Evolutionary conservation across 2,888 invertebrate genomes (phyloP), one percentile per base, ranked within the genome.

Genomic region (Hydropsyche betteni): DNA sequence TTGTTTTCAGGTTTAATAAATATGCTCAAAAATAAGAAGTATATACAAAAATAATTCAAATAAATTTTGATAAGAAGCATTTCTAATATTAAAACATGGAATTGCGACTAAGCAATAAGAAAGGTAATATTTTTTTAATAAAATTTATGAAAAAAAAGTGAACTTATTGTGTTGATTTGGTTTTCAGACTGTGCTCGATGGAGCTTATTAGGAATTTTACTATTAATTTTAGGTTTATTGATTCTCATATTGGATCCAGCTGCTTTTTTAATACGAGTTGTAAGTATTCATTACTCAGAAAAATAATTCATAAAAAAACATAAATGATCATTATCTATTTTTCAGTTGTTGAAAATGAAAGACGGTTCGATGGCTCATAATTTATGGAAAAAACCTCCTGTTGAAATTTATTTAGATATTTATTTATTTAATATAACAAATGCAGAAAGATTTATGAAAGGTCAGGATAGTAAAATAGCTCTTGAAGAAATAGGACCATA

Each of bases 371-470:
- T 89, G n/a, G 82, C 91, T 0, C 90, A 88, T 80, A 83, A 87
- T 3, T 80, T 92, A n/a, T 91, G 94, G 89, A 83, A 85, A 74
- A 85, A 87, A 2, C 93, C 94, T 14, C 90, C 92, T 0, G 86
- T 92, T 44, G 89, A 91, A 0, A 87, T 94, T 0, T 89, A 88
- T 78, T 82, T 94, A 5, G 90, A 89, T 51, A 87, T 91, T 0
- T 94, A 90, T 82, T 85, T 94, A 75, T 95, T 94, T 83, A 95
- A 95, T 82, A 88, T 95, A 71, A 94, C 94, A n/a, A 95, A 95
- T 82, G 84, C 89, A 1, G 89, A 90, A 8, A 88, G 88, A 68
- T 95, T 94, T 84, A 82, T 91, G 50, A 84, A 85, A 0, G 93
- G 93, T 0, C 83, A 85, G 70, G 91, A 90, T 78, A 83, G 85